Evolutionary conservation across 2,797 vertebrate genomes (phyloP).

Genomic region (Gymnopithys bicolor): DNA sequence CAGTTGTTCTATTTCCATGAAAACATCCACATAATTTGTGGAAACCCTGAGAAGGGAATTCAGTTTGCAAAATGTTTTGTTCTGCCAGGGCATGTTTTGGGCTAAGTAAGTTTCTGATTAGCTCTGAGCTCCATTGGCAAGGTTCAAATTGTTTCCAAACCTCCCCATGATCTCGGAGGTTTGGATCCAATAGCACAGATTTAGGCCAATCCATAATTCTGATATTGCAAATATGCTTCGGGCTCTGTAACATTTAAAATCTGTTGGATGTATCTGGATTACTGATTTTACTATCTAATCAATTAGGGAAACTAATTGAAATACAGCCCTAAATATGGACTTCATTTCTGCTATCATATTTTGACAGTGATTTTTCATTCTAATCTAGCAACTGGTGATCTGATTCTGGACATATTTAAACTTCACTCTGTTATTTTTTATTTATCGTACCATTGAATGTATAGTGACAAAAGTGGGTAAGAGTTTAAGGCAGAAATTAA

Average conservation of each 20-base stretch:
- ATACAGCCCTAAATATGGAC: background rate
- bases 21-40: background rate
- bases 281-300: slow-evolving; percentile 29
- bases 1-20: background rate
- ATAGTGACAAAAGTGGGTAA: background rate
- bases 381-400: background rate
- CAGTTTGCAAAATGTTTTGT: background rate
- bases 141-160: background rate
- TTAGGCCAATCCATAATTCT: background rate
- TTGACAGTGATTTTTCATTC: background rate
- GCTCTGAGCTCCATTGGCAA: background rate
- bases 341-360: background rate
- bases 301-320: slow-evolving; percentile 20
- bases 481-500: background rate
- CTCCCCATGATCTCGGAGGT: background rate
- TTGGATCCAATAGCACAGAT: background rate
- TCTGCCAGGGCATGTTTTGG: background rate
- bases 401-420: background rate
- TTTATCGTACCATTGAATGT: background rate
- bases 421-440: background rate
- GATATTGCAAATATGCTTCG: background rate
- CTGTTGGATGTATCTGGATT: background rate
- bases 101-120: background rate
- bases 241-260: background rate
- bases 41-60: background rate